Percentiles rank a stretch among this genome's conserved stretches.
phyloP scores from a whole-genome alignment of 2,888 invertebrate species.

The Eupelmus urozonus region DNA sequence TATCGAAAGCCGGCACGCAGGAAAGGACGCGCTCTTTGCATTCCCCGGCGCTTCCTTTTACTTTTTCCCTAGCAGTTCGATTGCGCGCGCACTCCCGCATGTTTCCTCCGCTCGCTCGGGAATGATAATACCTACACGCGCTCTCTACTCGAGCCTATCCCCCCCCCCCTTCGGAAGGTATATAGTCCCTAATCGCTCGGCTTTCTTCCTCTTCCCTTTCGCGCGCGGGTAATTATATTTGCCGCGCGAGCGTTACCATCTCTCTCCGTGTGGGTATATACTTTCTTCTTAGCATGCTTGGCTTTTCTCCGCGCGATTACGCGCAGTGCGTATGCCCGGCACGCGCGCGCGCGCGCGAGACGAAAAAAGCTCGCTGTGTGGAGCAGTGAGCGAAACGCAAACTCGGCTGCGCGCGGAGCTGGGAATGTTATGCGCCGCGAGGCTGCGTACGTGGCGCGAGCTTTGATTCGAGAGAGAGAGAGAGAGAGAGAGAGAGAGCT shows the following conservation, averaged over 20 bases:
- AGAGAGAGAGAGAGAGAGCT: too few relatives aligned
- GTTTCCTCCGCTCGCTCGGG: too few relatives aligned
- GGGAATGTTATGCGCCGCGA: too few relatives aligned
- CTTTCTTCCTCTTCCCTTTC: conserved; percentile 22
- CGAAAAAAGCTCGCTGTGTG: conserved; percentile 12
- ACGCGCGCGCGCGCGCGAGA: conserved; percentile 3
- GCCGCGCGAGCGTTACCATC: not conserved
- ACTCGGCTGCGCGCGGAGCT: too few relatives aligned
- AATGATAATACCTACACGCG: not conserved
- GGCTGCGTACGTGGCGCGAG: too few relatives aligned
- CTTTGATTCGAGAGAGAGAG: not conserved
- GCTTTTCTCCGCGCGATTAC: conserved; percentile 21
- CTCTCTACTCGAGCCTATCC: not conserved
- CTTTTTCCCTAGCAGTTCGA: not conserved
- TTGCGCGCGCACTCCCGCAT: not conserved
- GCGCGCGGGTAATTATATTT: conserved; percentile 43
- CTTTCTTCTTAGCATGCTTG: not conserved
- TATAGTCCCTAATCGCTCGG: too few relatives aligned
- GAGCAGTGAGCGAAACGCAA: conserved; percentile 29
- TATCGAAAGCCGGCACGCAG: conserved; percentile 27
- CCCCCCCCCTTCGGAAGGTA: conserved; percentile 12
- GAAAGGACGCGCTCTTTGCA: not conserved
- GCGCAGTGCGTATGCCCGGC: conserved; percentile 28
- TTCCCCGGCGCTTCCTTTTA: not conserved
- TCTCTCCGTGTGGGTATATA: not conserved